Conservation (phyloP, 2,888 invertebrate genomes). For the Sclerodermus sp. region DNA sequence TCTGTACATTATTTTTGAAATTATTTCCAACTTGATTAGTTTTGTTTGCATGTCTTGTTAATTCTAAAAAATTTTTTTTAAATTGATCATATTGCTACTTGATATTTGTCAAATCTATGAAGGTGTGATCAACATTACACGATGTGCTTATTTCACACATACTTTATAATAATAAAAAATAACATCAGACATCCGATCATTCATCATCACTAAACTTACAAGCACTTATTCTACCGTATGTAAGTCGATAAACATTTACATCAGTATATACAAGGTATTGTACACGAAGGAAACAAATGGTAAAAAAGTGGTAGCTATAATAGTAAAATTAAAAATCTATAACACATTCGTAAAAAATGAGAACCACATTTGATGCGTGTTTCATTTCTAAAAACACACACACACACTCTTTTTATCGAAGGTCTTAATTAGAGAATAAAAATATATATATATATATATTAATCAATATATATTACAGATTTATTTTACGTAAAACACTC, state of each 20-base stretch:
- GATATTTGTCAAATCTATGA: neutral
- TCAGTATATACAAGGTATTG: slow-evolving; percentile 28
- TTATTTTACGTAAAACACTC: too few relatives aligned
- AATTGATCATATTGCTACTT: slow-evolving; percentile 15
- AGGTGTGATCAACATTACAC: slow-evolving; percentile 1
- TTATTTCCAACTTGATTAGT: slow-evolving; percentile 11
- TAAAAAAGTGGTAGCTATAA: slow-evolving; percentile 7
- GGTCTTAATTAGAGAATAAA: too few relatives aligned
- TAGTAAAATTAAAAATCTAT: too few relatives aligned
- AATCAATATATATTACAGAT: too few relatives aligned
- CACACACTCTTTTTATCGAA: too few relatives aligned
- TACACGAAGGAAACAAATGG: slow-evolving; percentile 11
- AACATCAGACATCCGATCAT: slow-evolving; percentile 7
- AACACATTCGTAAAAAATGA: too few relatives aligned
- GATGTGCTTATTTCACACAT: neutral
- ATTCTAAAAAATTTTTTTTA: slow-evolving; percentile 12
- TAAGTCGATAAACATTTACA: slow-evolving; percentile 47
- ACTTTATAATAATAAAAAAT: neutral
- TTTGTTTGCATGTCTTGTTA: slow-evolving; percentile 2
- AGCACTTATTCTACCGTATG: slow-evolving; percentile 34
- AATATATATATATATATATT: too few relatives aligned
- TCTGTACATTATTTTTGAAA: slow-evolving; percentile 16
- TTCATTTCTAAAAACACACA: too few relatives aligned
- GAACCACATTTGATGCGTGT: too few relatives aligned
- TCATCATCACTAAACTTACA: slow-evolving; percentile 42